Base-by-base conservation (phyloP, 2,888 invertebrate genomes). In the Tanytarsus gracilentus region DNA sequence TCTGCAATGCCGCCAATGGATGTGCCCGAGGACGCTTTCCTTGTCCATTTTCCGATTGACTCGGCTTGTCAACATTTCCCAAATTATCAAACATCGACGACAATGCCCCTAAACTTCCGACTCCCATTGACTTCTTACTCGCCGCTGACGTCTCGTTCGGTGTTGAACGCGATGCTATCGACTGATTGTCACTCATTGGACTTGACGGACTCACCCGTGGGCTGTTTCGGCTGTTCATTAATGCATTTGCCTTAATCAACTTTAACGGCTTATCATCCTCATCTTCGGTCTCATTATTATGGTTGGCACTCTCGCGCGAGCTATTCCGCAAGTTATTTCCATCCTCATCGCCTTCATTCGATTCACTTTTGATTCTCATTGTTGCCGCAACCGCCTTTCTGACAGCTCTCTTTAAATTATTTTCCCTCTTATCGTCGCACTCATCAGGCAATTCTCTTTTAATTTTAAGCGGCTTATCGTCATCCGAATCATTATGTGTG, bases 1-100 rank as follows among this genome's bases (percentile, higher is more conserved):
- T 95, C 71, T 97, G 96, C 61, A 97, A 76, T 1, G 95, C 95
- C 18, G 95, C 94, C 66, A 97, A 74, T 5, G 97, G 97, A 75
- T 97, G 94, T 67, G 92, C 86, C 63, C 84, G 84, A 9, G 82
- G 78, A 66, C 84, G 81, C 44, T 84, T 83, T 9, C 53, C 36
- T 9, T 33, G 11, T 8, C 56, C 56, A 21, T 56, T 56, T 40
- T 56, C 56, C 11, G n/a, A 64, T 11, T 44, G 44, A 50, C 14
- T 50, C n/a, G 39, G 44, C 29, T 44, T 56, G 18, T 56, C 56
- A 27, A 18, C 29, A 40, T 44, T 56, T 26, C 36, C 18, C 55
- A 92, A 75, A 69, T 81, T 91, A 71, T 92, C 90, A 69, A 91
- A 92, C 92, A 92, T 92, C 18, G 90, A 90, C 18, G 90, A 90